Evolutionary conservation across 2,113 vertebrate genomes (phyloP), one percentile per base, ranked within the genome.

Genomic region (Ciconia stormi): DNA sequence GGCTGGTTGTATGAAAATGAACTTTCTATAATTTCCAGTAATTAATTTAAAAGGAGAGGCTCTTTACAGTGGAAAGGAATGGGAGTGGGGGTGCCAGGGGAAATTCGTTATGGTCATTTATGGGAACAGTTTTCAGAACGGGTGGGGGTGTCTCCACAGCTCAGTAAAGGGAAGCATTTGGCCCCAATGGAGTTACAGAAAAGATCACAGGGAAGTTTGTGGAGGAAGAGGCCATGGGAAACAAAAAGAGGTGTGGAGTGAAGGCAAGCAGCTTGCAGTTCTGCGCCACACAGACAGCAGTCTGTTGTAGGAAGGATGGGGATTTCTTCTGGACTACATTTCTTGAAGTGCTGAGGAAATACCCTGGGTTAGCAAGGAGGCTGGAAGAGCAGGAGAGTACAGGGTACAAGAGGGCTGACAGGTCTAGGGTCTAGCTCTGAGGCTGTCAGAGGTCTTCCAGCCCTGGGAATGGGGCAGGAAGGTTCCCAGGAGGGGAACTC

Each of bases 271-370:
- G 50, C 61, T 46, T 50, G 13, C 30, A 38, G 49, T 26, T 26
- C 72, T n/a, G 74, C 0, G 4, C 16, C 0, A 0, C 36, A 36
- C 17, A 86, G 42, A 7, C 3, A 3, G 25, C 49, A 73, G 21
- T 11, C 52, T 79, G 15, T 23, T 79, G 27, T 40, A 46, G 56
- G 36, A 85, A 65, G 44, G 34, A 79, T 32, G 26, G 22, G 18
- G 17, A 52, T 78, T 82, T 88, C 53, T 61, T 78, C 55, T 78
- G 65, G 32, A 25, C 55, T 50, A 32, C 26, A 13, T 70, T 84
- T 63, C 69, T 72, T 74, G 40, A 94, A 47, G 36, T 62, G 47
- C 40, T 56, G 34, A 18, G 40, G 40, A 66, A 86, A 61, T 26
- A 62, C 13, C 26, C 26, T 44, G 25, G 11, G 8, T 82, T 50